Conservation (phyloP, 2,797 vertebrate genomes). For the Acestrorhynchus altus region DNA sequence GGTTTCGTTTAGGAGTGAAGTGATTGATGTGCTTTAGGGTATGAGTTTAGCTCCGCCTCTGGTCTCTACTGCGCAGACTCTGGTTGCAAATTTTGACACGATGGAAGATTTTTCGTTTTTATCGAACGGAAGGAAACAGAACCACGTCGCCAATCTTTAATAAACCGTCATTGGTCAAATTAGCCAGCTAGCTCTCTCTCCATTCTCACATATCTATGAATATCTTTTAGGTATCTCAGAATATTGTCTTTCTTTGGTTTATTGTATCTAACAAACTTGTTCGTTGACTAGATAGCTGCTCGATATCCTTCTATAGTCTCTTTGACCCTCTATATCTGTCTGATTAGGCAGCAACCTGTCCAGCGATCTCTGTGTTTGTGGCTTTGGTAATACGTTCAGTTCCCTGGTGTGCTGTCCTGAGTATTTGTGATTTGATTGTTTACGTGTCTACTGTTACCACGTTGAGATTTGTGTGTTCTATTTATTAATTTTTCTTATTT, state of each 20-base stretch:
- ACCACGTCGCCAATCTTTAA: too few relatives aligned
- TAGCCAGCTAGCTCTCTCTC: background rate
- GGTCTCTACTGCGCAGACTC: too few relatives aligned
- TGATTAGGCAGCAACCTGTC: background rate
- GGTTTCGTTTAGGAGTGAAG: too few relatives aligned
- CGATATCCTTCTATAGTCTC: background rate
- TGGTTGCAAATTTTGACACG: too few relatives aligned
- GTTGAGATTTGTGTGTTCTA: slow-evolving; percentile 53
- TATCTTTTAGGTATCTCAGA: too few relatives aligned
- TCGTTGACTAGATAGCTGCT: background rate
- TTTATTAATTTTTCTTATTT: slow-evolving; percentile 59
- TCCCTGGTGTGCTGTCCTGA: slow-evolving; percentile 85
- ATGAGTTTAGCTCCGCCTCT: too few relatives aligned
- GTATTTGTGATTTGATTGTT: slow-evolving; percentile 88
- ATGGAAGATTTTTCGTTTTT: too few relatives aligned
- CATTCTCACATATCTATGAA: too few relatives aligned
- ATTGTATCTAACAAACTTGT: background rate
- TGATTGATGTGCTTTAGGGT: too few relatives aligned
- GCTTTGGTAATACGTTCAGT: slow-evolving; percentile 78
- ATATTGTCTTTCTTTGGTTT: background rate
- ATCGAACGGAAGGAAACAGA: too few relatives aligned
- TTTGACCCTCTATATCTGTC: background rate
- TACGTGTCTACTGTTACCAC: slow-evolving; percentile 83
- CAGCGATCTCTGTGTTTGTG: slow-evolving; percentile 61
- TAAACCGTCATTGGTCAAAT: too few relatives aligned